Evolutionary conservation across 2,797 vertebrate species (phyloP).

Genomic region (Oreochromis grahami): DNA sequence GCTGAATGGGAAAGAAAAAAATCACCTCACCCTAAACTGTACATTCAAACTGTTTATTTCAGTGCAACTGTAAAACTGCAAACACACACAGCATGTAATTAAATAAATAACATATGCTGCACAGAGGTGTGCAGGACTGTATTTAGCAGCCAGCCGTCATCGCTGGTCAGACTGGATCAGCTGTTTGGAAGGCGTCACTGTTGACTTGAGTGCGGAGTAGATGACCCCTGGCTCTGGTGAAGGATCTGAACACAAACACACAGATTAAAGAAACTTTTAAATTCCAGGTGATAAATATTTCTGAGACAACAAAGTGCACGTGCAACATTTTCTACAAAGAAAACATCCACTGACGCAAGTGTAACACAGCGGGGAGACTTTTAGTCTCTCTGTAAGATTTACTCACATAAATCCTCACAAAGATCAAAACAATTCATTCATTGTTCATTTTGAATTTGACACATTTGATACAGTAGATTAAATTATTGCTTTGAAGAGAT

Average conservation of each 20-base stretch:
- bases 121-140: accelerated
- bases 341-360: not conserved
- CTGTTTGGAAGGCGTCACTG: not conserved
- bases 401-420: not conserved
- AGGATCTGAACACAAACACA: not conserved
- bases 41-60: too few relatives aligned
- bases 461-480: accelerated
- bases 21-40: not conserved
- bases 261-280: not conserved
- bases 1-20: not conserved
- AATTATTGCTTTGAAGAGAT: accelerated
- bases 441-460: not conserved
- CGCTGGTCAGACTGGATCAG: not conserved
- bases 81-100: too few relatives aligned
- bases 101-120: not conserved
- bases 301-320: not conserved
- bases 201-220: not conserved
- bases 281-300: not conserved
- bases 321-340: not conserved
- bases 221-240: not conserved
- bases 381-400: not conserved
- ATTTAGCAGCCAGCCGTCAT: accelerated
- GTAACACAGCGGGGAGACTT: accelerated
- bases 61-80: too few relatives aligned
- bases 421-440: not conserved